These are phyloP conservation scores for Saccopteryx leptura DNA, from an alignment of 2,113 vertebrate species.

Conservation along the genomic window DNA sequence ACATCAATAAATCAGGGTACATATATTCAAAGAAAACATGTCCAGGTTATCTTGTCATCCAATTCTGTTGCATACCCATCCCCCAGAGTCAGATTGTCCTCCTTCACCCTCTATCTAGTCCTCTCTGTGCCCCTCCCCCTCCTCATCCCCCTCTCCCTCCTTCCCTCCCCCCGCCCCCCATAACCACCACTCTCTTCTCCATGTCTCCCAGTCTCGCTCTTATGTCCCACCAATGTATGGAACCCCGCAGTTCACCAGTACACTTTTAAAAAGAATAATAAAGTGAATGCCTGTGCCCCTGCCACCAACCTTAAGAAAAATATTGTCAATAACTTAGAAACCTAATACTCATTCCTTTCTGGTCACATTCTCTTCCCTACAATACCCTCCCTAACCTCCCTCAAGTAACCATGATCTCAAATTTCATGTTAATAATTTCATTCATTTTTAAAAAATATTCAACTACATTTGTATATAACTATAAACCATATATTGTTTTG, in stretches of 20 bases:
- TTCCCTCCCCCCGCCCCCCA: too few species aligned
- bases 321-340: background rate
- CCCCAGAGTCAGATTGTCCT: too few species aligned
- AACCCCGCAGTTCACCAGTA: background rate
- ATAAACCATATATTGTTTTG: background rate
- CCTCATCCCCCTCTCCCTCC: too few species aligned
- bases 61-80: too few species aligned
- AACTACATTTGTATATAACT: background rate
- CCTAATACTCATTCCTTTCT: background rate
- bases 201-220: too few species aligned
- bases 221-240: too few species aligned
- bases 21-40: too few species aligned
- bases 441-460: background rate
- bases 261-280: background rate
- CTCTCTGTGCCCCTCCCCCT: too few species aligned
- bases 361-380: background rate
- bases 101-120: too few species aligned
- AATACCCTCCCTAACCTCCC: background rate
- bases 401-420: background rate
- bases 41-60: too few species aligned
- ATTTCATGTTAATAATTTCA: conserved; percentile 26
- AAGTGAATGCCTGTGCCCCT: background rate
- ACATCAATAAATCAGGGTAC: too few species aligned
- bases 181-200: too few species aligned
- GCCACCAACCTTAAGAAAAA: background rate